Base-by-base conservation (phyloP, 2,113 vertebrate species). In the Forbesichthys papilliferus region DNA sequence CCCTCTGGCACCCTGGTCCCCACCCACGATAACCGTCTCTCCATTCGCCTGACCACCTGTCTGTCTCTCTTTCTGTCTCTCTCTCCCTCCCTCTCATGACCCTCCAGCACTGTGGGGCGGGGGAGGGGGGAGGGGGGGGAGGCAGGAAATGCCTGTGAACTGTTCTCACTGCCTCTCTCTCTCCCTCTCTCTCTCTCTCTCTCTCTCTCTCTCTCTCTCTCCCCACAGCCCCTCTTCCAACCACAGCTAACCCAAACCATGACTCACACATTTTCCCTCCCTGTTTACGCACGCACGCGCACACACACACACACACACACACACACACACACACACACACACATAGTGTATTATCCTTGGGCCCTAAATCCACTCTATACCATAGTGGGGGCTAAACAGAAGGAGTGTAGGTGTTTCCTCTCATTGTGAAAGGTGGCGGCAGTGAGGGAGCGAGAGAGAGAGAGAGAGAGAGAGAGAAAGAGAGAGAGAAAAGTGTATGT, bases 101-200 rank as follows among this genome's bases (percentile, higher is more conserved):
- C 36, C 36, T 42, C 36, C 84, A 62, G 72, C 20, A 52, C 80
- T 5, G 36, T 20, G 20, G 3, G 1, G 8, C 63, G 84, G 61
- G 70, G 80, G 85, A 64, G 10, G 10, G 1, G 9, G 63, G 84
- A 64, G 61, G 70, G 80, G 86, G 64, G 10, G 10, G 89, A 87
- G 90, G 92, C 92, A 88, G 93, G 93, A 93, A 93, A 93, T 86
- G 74, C 90, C 91, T 87, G 86, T 82, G 78, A 76, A 71, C 85
- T 74, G 76, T 88, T 90, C 86, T 89, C 69, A 84, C 82, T 83
- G 63, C 55, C 77, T 74, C 47, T 48, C 64, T 82, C 83, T 58
- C 81, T 83, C 75, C 63, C 62, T 66, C 65, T 18, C 60, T 69
- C 59, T 64, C 56, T 61, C 64, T 67, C 62, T 48, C 61, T 27